A percentile compares a stretch with the other conserved stretches of the same genome.
These are phyloP conservation scores for Onychomys arenicola DNA, from an alignment of 2,797 vertebrate genomes.

Conservation along the genomic window DNA sequence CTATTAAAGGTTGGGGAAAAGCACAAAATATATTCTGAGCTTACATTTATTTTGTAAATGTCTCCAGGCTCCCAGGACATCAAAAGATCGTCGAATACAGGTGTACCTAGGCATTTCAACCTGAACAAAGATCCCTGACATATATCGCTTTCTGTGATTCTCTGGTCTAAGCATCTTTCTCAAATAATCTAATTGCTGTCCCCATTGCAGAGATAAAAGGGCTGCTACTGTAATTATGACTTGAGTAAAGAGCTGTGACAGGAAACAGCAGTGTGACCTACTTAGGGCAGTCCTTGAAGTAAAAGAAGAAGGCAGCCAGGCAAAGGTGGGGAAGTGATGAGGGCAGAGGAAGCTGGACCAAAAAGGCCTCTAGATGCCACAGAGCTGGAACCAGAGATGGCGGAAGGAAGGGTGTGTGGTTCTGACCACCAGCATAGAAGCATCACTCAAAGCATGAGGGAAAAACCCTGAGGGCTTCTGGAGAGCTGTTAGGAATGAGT, in stretches of 20 bases:
- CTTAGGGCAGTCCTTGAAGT: background rate
- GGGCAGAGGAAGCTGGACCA: no score
- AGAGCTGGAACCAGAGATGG: background rate
- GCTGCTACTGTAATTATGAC: slow-evolving; percentile 26
- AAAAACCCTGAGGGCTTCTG: background rate
- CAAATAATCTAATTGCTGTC: slow-evolving; percentile 58
- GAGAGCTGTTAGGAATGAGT: background rate
- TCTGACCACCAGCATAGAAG: background rate
- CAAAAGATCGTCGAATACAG: slow-evolving; percentile 29
- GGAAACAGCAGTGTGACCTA: slow-evolving; percentile 6
- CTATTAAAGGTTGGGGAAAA: background rate
- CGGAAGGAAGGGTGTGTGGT: background rate
- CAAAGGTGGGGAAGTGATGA: background rate
- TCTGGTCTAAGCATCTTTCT: slow-evolving; percentile 23
- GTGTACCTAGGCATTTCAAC: slow-evolving; percentile 15
- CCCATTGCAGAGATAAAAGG: slow-evolving; percentile 37
- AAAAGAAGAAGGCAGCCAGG: background rate
- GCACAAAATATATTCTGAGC: background rate
- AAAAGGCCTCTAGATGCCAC: background rate
- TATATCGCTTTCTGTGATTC: background rate
- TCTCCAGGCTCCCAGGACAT: slow-evolving; percentile 19
- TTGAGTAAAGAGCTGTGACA: slow-evolving; percentile 41
- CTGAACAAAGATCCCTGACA: slow-evolving; percentile 30
- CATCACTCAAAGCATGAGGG: background rate
- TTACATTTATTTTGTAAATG: slow-evolving; percentile 40